Conservation (phyloP, 2,797 vertebrate species). For the Mionectes olivaceus region DNA sequence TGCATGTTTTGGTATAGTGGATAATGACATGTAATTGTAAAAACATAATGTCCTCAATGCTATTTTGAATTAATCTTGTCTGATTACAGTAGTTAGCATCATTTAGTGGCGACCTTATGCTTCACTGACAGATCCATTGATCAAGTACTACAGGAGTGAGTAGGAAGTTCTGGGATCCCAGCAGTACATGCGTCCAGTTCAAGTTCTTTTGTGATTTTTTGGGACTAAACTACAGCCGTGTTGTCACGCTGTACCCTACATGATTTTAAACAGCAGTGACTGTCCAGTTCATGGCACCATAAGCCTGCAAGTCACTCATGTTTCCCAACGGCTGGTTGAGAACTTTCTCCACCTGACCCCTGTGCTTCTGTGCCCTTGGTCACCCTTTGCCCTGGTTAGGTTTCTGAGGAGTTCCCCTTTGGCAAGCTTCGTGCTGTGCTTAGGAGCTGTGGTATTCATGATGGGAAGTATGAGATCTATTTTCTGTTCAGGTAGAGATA, state of each 20-base stretch:
- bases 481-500: neutral
- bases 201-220: neutral
- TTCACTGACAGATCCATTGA: neutral
- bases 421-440: accelerated
- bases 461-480: neutral
- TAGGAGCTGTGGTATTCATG: accelerated
- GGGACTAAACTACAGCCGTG: neutral
- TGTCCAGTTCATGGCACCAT: neutral
- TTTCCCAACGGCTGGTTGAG: accelerated
- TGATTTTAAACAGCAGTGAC: neutral
- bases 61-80: slow-evolving; percentile 45
- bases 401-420: neutral
- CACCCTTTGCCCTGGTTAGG: neutral
- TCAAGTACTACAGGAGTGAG: neutral
- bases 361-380: neutral
- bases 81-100: neutral
- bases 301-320: accelerated
- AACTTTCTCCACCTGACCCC: neutral
- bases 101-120: neutral
- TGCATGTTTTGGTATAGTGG: slow-evolving; percentile 42
- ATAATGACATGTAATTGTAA: slow-evolving; percentile 53
- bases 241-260: accelerated
- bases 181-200: neutral
- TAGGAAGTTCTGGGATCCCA: neutral
- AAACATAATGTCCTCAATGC: slow-evolving; percentile 46